Base-by-base conservation (phyloP, 2,888 invertebrate genomes). In the Caenorhabditis angaria region DNA sequence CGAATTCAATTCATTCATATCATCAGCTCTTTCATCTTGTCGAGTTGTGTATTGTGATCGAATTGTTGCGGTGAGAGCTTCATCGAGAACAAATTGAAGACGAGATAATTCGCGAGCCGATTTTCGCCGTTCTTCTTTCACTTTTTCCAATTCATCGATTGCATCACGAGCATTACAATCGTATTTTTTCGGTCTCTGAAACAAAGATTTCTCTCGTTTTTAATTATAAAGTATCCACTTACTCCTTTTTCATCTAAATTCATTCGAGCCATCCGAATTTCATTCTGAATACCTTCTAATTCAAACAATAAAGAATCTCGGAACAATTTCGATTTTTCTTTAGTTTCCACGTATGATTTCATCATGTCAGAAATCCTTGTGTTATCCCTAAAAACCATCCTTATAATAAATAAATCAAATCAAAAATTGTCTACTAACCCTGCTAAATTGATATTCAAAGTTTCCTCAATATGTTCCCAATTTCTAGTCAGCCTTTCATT, bases 21-120 rank as follows among this genome's bases (percentile, higher is more conserved):
- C 41, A 41, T 12, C 3, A 18, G 41, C 41, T 41, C 41, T 5
- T 41, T 41, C 41, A 2, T 18, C 14, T 41, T 41, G 14, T 41
- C 41, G 41, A 6, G 10, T 12, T 10, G 18, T 41, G 14, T 41
- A 41, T 41, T 41, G 41, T 14, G 41, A 18, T 41, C 41, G 29
- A 6, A 56, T 22, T 29, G 55, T 32, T 1, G 27, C n/a, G 1
- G 20, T 2, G 8, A 63, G 18, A 8, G 32, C n/a, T 1, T 41
- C 22, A 41, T 70, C 70, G 2, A 70, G 25, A 8, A 50, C 41
- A 24, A 27, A 57, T 24, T 70, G 70, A 8, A 66, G 50, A 27
- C 32, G 25, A 5, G 57, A 22, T 0, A 62, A 48, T 1, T 70
- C 41, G 6, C 60, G 60, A 10, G 50, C 22, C 0, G 28, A 8